Percentiles rank a stretch among this genome's conserved stretches.
Conservation (phyloP, 2,113 vertebrate species). For the Sceloporus undulatus region DNA sequence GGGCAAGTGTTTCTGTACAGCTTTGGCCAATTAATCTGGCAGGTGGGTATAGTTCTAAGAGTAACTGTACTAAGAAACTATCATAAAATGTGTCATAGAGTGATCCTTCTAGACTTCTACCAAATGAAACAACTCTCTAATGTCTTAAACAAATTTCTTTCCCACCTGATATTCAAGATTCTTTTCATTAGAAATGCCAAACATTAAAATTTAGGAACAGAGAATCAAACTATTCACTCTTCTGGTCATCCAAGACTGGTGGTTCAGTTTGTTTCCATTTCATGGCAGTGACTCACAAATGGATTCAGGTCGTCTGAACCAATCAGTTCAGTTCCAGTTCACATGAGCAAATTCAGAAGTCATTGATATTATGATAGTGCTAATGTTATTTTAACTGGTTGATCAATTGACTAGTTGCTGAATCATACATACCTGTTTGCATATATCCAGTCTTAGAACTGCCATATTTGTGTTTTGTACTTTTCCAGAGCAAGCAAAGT, state of each 20-base stretch:
- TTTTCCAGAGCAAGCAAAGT: conserved; percentile 94
- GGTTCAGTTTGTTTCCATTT: neutral
- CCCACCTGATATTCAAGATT: neutral
- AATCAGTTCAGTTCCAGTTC: neutral
- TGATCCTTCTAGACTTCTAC: neutral
- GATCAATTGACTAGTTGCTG: neutral
- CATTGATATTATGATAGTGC: neutral
- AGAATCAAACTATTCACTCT: neutral
- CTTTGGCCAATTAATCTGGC: neutral
- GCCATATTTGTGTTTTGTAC: conserved; percentile 4
- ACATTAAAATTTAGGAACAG: neutral
- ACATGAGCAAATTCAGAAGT: neutral
- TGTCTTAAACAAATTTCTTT: neutral
- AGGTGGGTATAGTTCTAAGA: neutral
- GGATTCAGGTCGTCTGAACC: neutral
- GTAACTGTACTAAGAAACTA: neutral
- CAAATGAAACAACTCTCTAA: neutral
- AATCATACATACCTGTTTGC: neutral
- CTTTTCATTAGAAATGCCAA: neutral
- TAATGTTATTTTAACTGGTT: neutral
- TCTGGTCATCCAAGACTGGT: neutral
- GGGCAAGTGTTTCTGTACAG: neutral
- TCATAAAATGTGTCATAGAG: neutral
- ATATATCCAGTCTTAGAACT: neutral
- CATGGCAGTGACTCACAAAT: neutral